Evolutionary conservation across 2,113 vertebrate genomes (phyloP), one percentile per base, ranked within the genome.

Genomic region (Paraplagusia blochii): DNA sequence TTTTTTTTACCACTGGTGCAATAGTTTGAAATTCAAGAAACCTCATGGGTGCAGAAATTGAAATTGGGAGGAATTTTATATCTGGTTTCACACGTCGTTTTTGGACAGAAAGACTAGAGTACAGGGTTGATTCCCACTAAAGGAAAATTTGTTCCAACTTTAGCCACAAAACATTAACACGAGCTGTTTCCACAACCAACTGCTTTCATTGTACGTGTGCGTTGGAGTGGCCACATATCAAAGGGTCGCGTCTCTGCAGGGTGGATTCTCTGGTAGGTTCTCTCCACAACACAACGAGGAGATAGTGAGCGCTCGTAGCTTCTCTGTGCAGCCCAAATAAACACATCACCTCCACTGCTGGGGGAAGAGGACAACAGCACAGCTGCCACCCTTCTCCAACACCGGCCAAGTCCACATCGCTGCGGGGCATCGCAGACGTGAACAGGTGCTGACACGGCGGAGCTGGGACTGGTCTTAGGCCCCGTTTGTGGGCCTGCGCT

Each of bases 201-300:
- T 82, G 69, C 82, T 67, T 68, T 70, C 82, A 82, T 80, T 83
- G 77, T 81, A 66, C 78, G 69, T 77, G 79, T 66, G 67, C 54
- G 65, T 71, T 85, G 76, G 83, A 78, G 76, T 80, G 79, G 85
- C 84, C 83, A 84, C 69, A 87, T 87, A 85, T 88, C 85, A 87
- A 86, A 82, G 82, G 69, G 67, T 53, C 74, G 43, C 65, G 69
- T 76, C 82, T 82, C 83, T 78, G 82, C 83, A 85, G 85, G 81
- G 87, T 80, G 79, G 73, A 77, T 83, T 80, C 67, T 66, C 71
- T 77, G 80, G 69, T 80, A 69, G 66, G n/a, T n/a, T n/a, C n/a
- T 81, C 72, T 62, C 63, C 64, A 56, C 59, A 78, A 77, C 68
- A 81, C 76, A 81, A 83, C 77, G 81, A 72, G 78, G 64, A 83